phyloP scores from a whole-genome alignment of 2,113 vertebrate genomes.

The Ceyx melanurus region DNA sequence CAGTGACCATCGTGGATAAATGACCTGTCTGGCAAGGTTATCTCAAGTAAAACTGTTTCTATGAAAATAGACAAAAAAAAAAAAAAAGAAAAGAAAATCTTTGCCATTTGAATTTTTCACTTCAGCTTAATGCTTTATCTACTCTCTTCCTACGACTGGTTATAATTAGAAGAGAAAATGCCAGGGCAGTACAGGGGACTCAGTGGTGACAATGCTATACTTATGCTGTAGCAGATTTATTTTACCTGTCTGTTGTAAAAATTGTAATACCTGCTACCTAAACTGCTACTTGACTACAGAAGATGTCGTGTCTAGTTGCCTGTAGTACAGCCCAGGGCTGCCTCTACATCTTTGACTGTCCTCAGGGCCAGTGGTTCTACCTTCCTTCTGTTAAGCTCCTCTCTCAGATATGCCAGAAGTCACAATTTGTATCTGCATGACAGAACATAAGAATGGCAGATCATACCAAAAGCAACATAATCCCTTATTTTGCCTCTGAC shows the following conservation, averaged over 20 bases:
- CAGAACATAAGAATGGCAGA: background rate
- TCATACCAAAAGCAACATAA: background rate
- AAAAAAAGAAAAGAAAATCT: background rate
- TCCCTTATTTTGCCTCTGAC: background rate
- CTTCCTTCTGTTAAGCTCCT: background rate
- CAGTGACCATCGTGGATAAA: background rate
- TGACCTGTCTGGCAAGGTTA: background rate
- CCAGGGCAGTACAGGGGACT: background rate
- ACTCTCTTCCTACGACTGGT: background rate
- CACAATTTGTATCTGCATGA: background rate
- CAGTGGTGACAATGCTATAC: background rate
- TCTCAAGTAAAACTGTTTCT: background rate
- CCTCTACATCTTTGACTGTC: background rate
- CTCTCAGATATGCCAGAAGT: background rate
- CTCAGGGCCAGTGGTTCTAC: background rate
- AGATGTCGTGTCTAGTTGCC: background rate
- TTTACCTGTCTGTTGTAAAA: background rate
- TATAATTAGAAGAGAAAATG: background rate
- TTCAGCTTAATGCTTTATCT: background rate
- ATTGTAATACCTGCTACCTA: background rate
- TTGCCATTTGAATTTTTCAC: background rate
- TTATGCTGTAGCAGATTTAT: background rate
- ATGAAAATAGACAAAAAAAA: background rate
- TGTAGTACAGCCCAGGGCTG: background rate
- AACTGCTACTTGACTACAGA: background rate